These are phyloP conservation scores for Batillaria attramentaria DNA, from an alignment of 1,140 invertebrate genomes.

Conservation along the genomic window DNA sequence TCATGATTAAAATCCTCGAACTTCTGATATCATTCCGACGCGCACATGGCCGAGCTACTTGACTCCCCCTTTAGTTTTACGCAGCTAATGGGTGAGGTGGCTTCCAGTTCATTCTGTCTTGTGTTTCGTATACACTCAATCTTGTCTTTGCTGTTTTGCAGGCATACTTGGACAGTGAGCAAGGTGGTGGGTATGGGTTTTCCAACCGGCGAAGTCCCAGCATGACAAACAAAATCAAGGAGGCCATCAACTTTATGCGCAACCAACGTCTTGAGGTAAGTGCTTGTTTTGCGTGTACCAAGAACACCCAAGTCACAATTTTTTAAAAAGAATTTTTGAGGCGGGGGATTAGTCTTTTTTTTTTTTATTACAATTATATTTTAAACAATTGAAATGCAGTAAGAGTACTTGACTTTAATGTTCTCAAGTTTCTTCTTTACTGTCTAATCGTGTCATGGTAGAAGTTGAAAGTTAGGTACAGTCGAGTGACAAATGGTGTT, in stretches of 20 bases:
- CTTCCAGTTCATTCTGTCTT: too few species aligned
- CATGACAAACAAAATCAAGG: constrained; percentile 84
- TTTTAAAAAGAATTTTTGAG: too few species aligned
- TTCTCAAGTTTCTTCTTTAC: neutral
- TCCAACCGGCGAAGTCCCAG: constrained; percentile 71
- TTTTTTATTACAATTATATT: neutral
- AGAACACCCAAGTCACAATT: too few species aligned
- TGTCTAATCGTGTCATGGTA: neutral
- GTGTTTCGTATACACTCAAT: too few species aligned
- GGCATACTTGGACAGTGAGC: constrained; percentile 61
- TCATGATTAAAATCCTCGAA: too few species aligned
- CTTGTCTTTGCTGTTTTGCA: constrained; percentile 35
- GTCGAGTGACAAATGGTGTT: neutral
- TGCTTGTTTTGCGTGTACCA: too few species aligned
- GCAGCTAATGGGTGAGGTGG: neutral
- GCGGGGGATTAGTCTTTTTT: too few species aligned
- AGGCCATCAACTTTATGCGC: constrained; percentile 95
- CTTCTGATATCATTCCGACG: too few species aligned
- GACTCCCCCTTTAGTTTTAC: neutral
- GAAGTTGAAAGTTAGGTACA: neutral
- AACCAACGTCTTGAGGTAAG: constrained; percentile 89
- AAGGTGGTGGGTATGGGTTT: constrained; percentile 52
- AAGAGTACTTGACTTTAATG: neutral
- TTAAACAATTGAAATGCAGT: neutral
- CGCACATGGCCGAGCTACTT: neutral